Evolutionary conservation across 2,888 invertebrate species (phyloP), one percentile per base, ranked within the genome.

Genomic region (Ectobius pallidus): DNA sequence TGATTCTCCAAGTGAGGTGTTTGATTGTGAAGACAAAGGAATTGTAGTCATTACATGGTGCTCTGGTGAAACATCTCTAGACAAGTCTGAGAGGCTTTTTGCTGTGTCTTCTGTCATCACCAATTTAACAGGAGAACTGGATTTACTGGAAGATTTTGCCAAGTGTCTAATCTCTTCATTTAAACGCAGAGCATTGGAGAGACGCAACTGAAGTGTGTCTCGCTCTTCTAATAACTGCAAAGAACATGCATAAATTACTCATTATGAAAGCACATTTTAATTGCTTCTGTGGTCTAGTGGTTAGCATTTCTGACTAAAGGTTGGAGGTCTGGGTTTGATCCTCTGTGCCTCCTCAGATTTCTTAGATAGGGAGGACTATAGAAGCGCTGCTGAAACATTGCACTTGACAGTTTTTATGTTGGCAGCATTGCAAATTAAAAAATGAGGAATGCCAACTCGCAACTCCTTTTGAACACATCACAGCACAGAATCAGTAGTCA

Each of bases 121-220:
- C 11, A 34, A 7, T 52, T 52, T 25, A 25, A 44, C 44, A 25
- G 18, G 32, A 22, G 71, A 58, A n/a, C n/a, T n/a, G 30, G 71
- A 55, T 11, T 30, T 25, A 25, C 46, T 63, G 6, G 76, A 69
- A 25, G 39, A 63, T 32, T 30, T 70, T 30, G 30, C 16, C 22
- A 42, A 61, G 25, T n/a, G 22, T n/a, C 73, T 67, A 73, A 88
- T 78, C 22, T 88, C 87, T 81, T 94, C 94, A 77, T 90, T 90
- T 44, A 91, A 87, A 58, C 94, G 86, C 71, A 95, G 85, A 11
- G 93, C 91, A 79, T 93, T 93, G 0, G 95, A 95, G 7, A 96
- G 83, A 76, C 93, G 89, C 74, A 95, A 82, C 79, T 95, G 95
- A 69, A 96, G 82, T 0, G 92, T 92, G 80, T 96, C 95, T 70